phyloP scores from a whole-genome alignment of 37 sponge, comb jelly and placozoan genomes.

The Ianthella basta region DNA sequence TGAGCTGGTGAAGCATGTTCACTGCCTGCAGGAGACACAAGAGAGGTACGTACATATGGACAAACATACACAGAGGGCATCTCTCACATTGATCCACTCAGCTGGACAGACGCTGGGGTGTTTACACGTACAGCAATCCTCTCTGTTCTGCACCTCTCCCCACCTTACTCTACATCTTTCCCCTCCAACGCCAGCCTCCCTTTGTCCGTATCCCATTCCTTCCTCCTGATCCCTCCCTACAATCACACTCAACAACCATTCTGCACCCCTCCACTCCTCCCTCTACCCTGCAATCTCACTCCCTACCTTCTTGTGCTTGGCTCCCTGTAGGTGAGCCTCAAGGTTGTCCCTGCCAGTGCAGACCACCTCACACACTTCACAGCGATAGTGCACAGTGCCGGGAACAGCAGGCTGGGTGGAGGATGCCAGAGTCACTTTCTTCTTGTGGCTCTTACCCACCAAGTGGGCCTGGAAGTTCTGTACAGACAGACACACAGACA shows the following conservation, averaged over 20 bases:
- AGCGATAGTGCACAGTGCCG: constrained; percentile 46
- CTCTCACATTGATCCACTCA: neutral
- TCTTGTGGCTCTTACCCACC: constrained; percentile 90
- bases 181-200: too few species aligned
- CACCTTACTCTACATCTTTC: too few species aligned
- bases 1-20: constrained; percentile 69
- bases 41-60: neutral
- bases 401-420: neutral
- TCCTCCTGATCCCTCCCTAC: too few species aligned
- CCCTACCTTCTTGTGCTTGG: constrained; percentile 82
- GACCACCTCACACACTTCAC: constrained; percentile 88
- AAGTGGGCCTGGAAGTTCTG: constrained; percentile 89
- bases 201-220: too few species aligned
- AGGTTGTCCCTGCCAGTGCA: constrained; percentile 82
- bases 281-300: neutral
- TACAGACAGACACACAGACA: neutral
- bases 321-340: constrained; percentile 86
- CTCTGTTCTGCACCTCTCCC: too few species aligned
- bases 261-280: too few species aligned
- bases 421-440: constrained; percentile 56
- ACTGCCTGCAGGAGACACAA: constrained; percentile 31
- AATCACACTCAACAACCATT: too few species aligned
- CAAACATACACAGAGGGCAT: neutral
- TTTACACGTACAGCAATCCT: neutral
- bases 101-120: neutral